phyloP scores from a whole-genome alignment of 2,113 vertebrate genomes.

The Vidua macroura region DNA sequence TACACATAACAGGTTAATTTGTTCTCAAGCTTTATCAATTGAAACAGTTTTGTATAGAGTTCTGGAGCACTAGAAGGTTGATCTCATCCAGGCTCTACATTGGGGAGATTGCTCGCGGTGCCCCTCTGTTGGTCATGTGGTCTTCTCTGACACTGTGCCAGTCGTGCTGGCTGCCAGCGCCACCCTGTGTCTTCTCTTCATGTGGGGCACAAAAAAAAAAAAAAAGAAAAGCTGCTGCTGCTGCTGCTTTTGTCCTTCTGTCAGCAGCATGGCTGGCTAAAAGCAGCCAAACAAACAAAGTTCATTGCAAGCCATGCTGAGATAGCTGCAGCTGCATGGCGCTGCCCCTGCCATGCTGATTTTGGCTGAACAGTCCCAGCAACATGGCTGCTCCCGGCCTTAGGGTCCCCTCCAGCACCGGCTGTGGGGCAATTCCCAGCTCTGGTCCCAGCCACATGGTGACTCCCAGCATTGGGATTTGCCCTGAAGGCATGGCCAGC shows the following conservation, averaged over 20 bases:
- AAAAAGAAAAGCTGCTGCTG: neutral
- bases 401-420: fast-evolving
- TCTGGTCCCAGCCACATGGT: neutral
- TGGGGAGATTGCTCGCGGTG: fast-evolving
- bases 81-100: neutral
- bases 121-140: neutral
- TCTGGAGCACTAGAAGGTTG: neutral
- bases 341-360: neutral
- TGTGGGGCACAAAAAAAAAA: neutral
- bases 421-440: fast-evolving
- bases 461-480: neutral
- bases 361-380: neutral
- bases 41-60: neutral
- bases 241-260: neutral
- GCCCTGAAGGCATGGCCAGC: neutral
- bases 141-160: fast-evolving
- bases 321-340: fast-evolving
- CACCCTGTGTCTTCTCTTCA: neutral
- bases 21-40: neutral
- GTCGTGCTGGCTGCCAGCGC: neutral
- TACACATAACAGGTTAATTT: neutral
- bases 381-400: fast-evolving
- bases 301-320: neutral
- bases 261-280: neutral
- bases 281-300: neutral